Percentiles rank a stretch among this genome's conserved stretches.
Evolutionary conservation across 1,140 invertebrate species (phyloP).

Genomic region (Mylabris phalerata): DNA sequence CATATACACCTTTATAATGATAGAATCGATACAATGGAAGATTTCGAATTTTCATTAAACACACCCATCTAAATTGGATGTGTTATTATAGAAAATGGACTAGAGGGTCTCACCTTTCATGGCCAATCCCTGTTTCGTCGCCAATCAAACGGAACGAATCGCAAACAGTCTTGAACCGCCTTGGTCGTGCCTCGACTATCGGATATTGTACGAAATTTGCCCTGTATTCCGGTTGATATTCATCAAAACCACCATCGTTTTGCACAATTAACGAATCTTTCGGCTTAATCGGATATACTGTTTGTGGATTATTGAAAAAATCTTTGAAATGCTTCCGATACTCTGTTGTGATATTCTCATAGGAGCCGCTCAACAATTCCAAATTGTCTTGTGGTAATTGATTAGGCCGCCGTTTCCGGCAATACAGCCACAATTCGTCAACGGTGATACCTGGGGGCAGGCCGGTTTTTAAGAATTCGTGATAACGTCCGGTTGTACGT

Average conservation of each 20-base stretch:
- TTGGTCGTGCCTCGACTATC: not conserved
- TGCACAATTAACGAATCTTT: conserved; percentile 21
- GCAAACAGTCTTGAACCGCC: too few species aligned
- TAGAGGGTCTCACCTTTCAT: too few species aligned
- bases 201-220: conserved; percentile 20
- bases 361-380: conserved; percentile 31
- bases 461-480: conserved; percentile 15
- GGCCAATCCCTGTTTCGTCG: too few species aligned
- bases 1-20: not conserved
- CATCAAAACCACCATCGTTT: conserved; percentile 6
- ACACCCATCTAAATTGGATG: not conserved
- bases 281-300: not conserved
- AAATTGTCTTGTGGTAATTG: conserved; percentile 20
- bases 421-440: conserved; percentile 48
- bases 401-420: conserved; percentile 38
- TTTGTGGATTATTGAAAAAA: conserved; percentile 8
- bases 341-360: conserved; percentile 35
- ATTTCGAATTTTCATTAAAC: not conserved
- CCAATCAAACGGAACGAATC: too few species aligned
- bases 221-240: conserved; percentile 21
- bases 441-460: conserved; percentile 49
- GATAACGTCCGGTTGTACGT: conserved; percentile 2
- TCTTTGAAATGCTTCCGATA: conserved; percentile 32
- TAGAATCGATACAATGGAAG: not conserved
- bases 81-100: not conserved